Base-by-base conservation (phyloP, 2,113 vertebrate species). In the Ciconia stormi region DNA sequence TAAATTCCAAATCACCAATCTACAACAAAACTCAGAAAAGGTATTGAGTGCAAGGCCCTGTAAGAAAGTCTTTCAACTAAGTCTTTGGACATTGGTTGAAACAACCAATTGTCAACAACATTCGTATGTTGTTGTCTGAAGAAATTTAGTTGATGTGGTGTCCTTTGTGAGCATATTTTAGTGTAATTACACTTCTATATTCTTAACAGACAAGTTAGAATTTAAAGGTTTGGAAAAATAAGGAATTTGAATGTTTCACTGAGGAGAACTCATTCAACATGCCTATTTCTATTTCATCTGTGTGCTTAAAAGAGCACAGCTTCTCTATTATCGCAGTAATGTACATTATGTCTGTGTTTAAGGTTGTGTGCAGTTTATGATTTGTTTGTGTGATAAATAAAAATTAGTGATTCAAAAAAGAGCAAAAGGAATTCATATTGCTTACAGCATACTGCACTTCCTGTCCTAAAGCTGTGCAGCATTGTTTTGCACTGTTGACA, bases 361-460 rank as follows among this genome's bases (percentile, higher is more conserved):
- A 82, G 71, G 70, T 72, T 72, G 76, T 44, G 61, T 44, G 62
- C 44, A 44, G 59, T 65, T 93, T 73, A 85, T 44, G 56, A 85
- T 95, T 94, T 80, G 50, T 85, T 95, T 82, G 66, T 50, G 70
- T 63, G 58, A 91, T 81, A 83, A 82, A 95, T 82, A 92, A 94
- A 95, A 93, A 89, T 63, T 69, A 92, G 76, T 50, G 62, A 94
- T 86, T 70, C 65, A 92, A 93, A 92, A 94, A 87, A 61, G 49
- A 94, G 66, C 25, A 69, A 95, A 95, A 95, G 66, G 56, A 95
- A 93, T 95, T 88, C 13, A 36, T 30, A 78, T 49, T 62, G 47
- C 70, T 94, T 85, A 42, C 67, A 61, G 53, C n/a, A 92, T 53
- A 34, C 53, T 95, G 58, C 42, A 18, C 66, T 69, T 89, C 59